Evolutionary conservation across 2,797 vertebrate species (phyloP), one percentile per base, ranked within the genome.

Genomic region (Siniperca undulata): DNA sequence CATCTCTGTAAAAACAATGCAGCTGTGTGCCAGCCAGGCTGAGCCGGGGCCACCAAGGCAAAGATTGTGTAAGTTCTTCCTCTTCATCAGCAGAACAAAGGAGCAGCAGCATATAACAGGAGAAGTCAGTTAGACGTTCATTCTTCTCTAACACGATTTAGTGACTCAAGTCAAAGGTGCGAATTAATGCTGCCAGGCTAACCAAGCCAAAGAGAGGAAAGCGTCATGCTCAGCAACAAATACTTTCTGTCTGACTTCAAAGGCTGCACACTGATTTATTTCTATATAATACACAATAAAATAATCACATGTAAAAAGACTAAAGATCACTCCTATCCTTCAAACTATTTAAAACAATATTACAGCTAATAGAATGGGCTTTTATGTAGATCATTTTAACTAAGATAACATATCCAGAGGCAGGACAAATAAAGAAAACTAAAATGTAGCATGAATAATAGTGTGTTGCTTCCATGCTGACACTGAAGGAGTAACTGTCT

Each of bases 141-240:
- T 84, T 79, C 78, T 83, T 86, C 78, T 60, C 81, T 80, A 89
- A 90, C 74, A n/a, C 27, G 84, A 93, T 94, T 93, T 60, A 36
- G 83, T 89, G 90, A 94, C 52, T 86, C 87, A 92, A 82, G 80
- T 71, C 19, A 38, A 52, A 78, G 77, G 73, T 74, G 74, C 65
- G 85, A 80, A 91, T 92, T 86, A 90, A 86, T 88, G 81, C 81
- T 89, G 86, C 79, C 70, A 71, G 70, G 74, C 78, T 62, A 48
- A 73, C 67, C 24, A 16, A 78, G 77, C 53, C 64, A 65, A 66
- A 61, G 42, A 62, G 50, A 86, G 58, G 55, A 87, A 79, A 68
- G 81, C 40, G 0, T 50, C 66, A 70, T 5, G 67, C 67, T 70
- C 27, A 52, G 30, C 67, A 80, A 91, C 81, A 90, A 82, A 77